Evolutionary conservation across 2,888 invertebrate genomes (phyloP), one percentile per base, ranked within the genome.

Genomic region (Apamea epomidion): DNA sequence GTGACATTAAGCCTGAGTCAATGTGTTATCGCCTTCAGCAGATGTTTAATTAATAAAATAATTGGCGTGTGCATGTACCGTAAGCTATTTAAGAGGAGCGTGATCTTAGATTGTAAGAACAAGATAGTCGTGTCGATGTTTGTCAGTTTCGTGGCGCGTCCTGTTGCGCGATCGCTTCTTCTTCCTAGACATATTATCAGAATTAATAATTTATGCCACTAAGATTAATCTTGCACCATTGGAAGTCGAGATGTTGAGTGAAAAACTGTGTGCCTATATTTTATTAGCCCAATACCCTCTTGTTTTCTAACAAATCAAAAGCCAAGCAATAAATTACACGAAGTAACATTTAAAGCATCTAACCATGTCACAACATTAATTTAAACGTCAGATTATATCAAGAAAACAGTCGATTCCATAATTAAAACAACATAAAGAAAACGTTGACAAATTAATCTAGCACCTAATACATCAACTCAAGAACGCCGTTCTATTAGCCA

Each of bases 41-140:
- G 79, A 86, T 84, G 79, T 85, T 91, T 83, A 90, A 91, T 91
- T 91, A 90, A 90, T 89, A 89, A 91, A 92, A 91, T 92, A 92
- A 93, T 93, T 92, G 91, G 89, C 86, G 75, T 86, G 78, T 81
- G 82, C 81, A 82, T 80, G 83, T 87, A 87, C 88, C 86, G 86
- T 80, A 80, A 83, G 82, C 69, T 78, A 79, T 82, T 82, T 87
- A 81, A 78, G 78, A 74, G 54, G 60, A 69, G 70, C 71, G 54
- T 80, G 72, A 81, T 86, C 78, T 79, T 78, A 83, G 86, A 88
- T 85, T 73, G 74, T 32, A 80, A 77, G 60, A 74, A 68, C 51
- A 45, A 64, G 81, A 87, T 83, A 82, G 68, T 80, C 75, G 64
- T 82, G 78, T 77, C 67, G 82, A 88, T 83, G 75, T 77, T 80